These are phyloP conservation scores for Promerops cafer DNA, from an alignment of 2,113 vertebrate genomes.

Conservation along the genomic window DNA sequence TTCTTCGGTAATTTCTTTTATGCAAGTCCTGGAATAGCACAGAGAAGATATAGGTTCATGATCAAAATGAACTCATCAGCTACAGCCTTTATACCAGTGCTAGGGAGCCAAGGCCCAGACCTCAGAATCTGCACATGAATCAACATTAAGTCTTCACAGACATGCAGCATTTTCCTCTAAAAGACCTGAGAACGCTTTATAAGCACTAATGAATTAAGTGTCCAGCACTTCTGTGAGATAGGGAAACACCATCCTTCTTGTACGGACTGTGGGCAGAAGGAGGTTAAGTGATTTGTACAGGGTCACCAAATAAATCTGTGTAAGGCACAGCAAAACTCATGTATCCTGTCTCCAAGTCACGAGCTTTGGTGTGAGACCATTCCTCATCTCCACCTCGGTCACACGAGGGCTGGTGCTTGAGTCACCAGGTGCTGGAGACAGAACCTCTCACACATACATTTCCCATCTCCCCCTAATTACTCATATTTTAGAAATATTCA, in stretches of 20 bases:
- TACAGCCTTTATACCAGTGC: neutral
- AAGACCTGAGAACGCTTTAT: neutral
- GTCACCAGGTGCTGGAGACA: neutral
- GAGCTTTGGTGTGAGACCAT: neutral
- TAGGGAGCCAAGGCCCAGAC: neutral
- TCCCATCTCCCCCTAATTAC: neutral
- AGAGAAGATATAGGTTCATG: neutral
- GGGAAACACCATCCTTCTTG: slow-evolving; percentile 19
- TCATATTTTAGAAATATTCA: neutral
- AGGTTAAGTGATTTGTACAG: slow-evolving; percentile 50
- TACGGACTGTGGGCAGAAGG: neutral
- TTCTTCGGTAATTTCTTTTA: neutral
- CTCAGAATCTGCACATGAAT: neutral
- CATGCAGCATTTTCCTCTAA: neutral
- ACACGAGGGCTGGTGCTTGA: neutral
- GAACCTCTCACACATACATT: neutral
- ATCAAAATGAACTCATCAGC: neutral
- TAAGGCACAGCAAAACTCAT: slow-evolving; percentile 5
- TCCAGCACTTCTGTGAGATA: neutral
- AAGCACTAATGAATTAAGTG: slow-evolving; percentile 50
- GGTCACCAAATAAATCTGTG: slow-evolving; percentile 53
- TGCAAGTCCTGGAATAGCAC: neutral
- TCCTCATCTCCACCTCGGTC: neutral
- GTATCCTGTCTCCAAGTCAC: neutral
- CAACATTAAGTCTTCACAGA: neutral